Evolutionary conservation across 1,140 invertebrate species (phyloP).

Genomic region (Hypsibius dujardini): DNA sequence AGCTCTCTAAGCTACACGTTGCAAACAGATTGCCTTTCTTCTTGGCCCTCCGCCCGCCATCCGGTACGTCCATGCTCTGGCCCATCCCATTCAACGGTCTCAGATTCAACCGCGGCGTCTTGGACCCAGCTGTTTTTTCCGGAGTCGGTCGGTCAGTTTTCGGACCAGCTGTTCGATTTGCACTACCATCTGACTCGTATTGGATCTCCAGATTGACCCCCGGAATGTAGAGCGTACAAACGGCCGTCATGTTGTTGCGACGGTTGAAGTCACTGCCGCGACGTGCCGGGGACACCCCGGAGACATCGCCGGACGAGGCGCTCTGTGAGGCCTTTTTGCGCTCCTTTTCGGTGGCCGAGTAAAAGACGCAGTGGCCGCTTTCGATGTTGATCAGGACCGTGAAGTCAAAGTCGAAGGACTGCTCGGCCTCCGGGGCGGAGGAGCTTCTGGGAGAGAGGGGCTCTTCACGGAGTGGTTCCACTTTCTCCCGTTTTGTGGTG

Average conservation of each 20-base stretch:
- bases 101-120: no score
- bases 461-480: not conserved
- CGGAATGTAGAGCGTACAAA: constrained; percentile 1
- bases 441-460: not conserved
- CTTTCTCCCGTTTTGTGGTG: no score
- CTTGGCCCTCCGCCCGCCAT: constrained; percentile 28
- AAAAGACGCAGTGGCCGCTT: constrained; percentile 26
- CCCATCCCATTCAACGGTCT: no score
- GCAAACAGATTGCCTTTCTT: constrained; percentile 84
- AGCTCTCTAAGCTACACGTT: constrained; percentile 83
- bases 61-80: no score
- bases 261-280: constrained; percentile 1
- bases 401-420: constrained; percentile 15
- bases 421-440: constrained; percentile 7
- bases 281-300: not conserved
- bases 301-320: not conserved
- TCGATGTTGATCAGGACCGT: constrained; percentile 27
- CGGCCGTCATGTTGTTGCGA: not conserved
- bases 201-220: constrained; percentile 15
- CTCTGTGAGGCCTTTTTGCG: not conserved
- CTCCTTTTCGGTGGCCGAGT: not conserved
- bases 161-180: not conserved
- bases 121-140: no score
- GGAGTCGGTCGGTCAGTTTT: no score
- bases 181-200: constrained; percentile 6